A percentile compares a stretch with the other conserved stretches of the same genome.
Conservation (phyloP, 2,888 invertebrate species). For the Perizoma affinitatum region DNA sequence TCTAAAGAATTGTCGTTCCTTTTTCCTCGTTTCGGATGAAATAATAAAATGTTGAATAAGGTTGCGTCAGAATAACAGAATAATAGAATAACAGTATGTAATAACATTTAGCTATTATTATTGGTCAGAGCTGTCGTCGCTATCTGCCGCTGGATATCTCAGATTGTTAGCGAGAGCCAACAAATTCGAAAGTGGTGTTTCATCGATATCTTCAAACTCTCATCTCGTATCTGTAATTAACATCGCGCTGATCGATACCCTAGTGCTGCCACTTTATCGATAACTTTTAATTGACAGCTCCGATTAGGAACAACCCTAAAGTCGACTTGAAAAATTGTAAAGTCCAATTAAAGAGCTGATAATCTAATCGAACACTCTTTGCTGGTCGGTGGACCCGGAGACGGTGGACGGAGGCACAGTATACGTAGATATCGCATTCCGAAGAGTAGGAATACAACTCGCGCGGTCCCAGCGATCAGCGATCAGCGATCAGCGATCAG, state of each 20-base stretch:
- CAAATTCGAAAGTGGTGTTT: slow-evolving; percentile 40
- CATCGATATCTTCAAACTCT: slow-evolving; percentile 22
- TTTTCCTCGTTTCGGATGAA: background rate
- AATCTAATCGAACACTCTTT: slow-evolving; percentile 33
- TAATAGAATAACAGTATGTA: too few relatives aligned
- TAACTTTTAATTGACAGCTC: slow-evolving; percentile 57
- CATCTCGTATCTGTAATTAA: slow-evolving; percentile 66
- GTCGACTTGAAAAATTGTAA: slow-evolving; percentile 37
- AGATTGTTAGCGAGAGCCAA: slow-evolving; percentile 38
- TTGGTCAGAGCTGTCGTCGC: slow-evolving; percentile 1
- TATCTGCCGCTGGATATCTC: slow-evolving; percentile 35
- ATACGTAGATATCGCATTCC: background rate
- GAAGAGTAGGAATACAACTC: too few relatives aligned
- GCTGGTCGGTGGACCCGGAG: slow-evolving; percentile 6
- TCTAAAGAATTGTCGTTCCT: slow-evolving; percentile 5
- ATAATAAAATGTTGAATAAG: slow-evolving; percentile 12
- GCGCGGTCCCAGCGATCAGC: too few relatives aligned
- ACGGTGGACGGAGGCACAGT: background rate
- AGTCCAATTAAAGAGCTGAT: slow-evolving; percentile 42
- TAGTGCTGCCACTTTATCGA: slow-evolving; percentile 45
- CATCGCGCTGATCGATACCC: slow-evolving; percentile 63
- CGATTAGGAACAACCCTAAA: slow-evolving; percentile 49
- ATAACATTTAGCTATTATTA: background rate
- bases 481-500: too few relatives aligned
- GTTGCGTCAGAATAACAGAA: slow-evolving; percentile 11